These are phyloP conservation scores for Arnoldichthys spilopterus DNA, from an alignment of 2,797 vertebrate species.

Conservation along the genomic window DNA sequence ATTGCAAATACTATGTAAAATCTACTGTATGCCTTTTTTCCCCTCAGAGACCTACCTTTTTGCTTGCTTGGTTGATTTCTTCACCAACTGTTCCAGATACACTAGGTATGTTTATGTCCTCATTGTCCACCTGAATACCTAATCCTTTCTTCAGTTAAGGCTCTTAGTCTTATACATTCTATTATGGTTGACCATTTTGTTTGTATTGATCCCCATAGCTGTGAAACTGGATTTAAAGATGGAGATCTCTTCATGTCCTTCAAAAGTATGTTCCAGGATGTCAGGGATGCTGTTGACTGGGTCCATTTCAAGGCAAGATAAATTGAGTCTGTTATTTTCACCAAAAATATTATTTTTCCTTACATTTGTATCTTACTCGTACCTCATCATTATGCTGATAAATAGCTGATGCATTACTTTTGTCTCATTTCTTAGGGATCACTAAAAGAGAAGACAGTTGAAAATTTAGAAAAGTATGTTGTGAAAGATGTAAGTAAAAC, in stretches of 20 bases:
- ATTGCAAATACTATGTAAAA: too few species aligned
- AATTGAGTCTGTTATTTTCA: background rate
- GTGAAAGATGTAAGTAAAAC: constrained; percentile 92
- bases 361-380: background rate
- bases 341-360: background rate
- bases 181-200: background rate
- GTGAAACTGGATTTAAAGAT: constrained; percentile 94
- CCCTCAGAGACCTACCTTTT: constrained; percentile 93
- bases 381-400: background rate
- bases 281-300: constrained; percentile 94
- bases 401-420: background rate
- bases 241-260: constrained; percentile 98
- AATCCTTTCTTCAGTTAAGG: background rate
- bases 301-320: constrained; percentile 90
- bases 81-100: constrained; percentile 92
- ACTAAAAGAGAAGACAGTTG: constrained; percentile 93
- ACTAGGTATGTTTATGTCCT: constrained; percentile 77
- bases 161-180: background rate
- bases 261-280: constrained; percentile 97
- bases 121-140: background rate
- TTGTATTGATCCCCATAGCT: constrained; percentile 69
- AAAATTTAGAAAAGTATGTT: constrained; percentile 93
- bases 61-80: constrained; percentile 96
- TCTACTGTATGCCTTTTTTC: background rate
- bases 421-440: constrained; percentile 79